Conservation (phyloP, 2,888 invertebrate genomes). For the Drosophila merina region DNA sequence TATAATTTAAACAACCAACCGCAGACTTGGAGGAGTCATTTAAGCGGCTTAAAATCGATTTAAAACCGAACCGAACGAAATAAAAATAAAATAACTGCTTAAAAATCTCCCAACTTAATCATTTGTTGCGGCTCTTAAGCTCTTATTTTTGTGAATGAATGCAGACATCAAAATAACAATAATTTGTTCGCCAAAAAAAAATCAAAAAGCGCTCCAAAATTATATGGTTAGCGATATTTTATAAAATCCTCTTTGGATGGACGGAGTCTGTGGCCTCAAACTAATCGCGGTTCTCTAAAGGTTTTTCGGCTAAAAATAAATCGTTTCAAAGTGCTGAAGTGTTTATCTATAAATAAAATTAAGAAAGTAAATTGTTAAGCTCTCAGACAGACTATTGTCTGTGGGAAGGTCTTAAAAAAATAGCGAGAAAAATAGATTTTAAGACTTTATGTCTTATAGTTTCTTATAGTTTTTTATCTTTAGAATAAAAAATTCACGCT, state of each 20-base stretch:
- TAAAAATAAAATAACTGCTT: conserved; percentile 9
- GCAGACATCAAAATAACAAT: conserved; percentile 77
- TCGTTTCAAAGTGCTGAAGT: background rate
- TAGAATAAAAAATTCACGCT: background rate
- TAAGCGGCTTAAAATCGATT: conserved; percentile 37
- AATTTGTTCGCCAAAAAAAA: conserved; percentile 62
- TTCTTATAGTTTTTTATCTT: too few relatives aligned
- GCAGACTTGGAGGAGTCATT: conserved; percentile 17
- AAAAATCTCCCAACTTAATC: conserved; percentile 20
- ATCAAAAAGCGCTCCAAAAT: conserved; percentile 47
- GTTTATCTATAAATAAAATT: conserved; percentile 27
- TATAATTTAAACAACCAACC: conserved; percentile 18
- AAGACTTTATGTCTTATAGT: too few relatives aligned
- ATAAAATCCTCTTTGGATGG: background rate
- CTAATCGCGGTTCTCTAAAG: conserved; percentile 1
- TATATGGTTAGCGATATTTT: conserved; percentile 43
- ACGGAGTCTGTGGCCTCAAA: background rate
- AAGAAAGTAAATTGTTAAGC: conserved; percentile 19
- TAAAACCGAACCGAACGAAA: conserved; percentile 26
- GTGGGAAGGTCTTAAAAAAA: background rate
- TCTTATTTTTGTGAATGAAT: conserved; percentile 69
- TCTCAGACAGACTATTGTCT: background rate
- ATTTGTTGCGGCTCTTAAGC: conserved; percentile 54
- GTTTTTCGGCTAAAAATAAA: conserved; percentile 33
- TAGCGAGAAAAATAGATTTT: too few relatives aligned